Conservation (phyloP, 2,888 invertebrate genomes). For the Iselma pallidipennis region DNA sequence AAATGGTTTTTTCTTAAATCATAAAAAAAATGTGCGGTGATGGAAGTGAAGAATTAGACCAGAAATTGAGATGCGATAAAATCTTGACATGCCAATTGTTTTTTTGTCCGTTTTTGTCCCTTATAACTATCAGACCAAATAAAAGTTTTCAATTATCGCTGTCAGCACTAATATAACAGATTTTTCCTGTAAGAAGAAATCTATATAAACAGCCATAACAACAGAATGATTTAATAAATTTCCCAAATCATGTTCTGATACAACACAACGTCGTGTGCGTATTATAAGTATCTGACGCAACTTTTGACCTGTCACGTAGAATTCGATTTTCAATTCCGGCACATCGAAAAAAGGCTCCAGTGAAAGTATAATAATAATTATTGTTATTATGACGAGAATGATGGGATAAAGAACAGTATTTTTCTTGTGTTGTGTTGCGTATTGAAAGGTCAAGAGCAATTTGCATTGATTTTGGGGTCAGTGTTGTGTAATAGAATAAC, state of each 20-base stretch:
- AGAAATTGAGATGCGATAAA: neutral
- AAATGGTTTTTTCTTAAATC: too few species aligned
- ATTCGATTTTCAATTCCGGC: neutral
- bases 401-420: constrained; percentile 7
- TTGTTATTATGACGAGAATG: neutral
- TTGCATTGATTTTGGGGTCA: constrained; percentile 7
- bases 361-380: neutral
- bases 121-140: neutral
- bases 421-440: neutral
- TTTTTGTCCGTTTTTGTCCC: neutral
- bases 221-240: too few species aligned
- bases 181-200: too few species aligned
- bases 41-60: neutral
- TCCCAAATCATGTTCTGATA: too few species aligned
- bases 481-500: constrained; percentile 10
- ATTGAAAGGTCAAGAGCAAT: constrained; percentile 16
- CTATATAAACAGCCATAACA: too few species aligned
- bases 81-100: neutral
- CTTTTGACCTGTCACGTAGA: neutral
- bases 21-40: too few species aligned
- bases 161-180: too few species aligned
- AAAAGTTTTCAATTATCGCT: neutral
- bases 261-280: too few species aligned
- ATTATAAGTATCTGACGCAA: neutral
- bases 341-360: too few species aligned